Conservation (phyloP, 2,113 vertebrate species). For the Phrynosoma platyrhinos region DNA sequence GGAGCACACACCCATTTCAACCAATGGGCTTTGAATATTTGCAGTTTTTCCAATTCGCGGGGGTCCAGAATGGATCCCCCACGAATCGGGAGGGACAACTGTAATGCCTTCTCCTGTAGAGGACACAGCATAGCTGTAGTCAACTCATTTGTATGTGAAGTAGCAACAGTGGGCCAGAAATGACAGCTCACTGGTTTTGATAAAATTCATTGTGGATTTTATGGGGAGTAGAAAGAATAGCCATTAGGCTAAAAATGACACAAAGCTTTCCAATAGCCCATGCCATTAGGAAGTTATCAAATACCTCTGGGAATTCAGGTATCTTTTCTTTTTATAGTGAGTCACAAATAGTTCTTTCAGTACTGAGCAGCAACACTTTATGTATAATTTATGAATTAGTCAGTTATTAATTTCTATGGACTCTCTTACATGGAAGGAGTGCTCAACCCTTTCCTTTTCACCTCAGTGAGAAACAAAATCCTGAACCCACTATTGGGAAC, state of each 20-base stretch:
- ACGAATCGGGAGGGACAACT: no score
- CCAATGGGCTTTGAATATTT: no score
- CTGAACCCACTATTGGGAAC: not conserved
- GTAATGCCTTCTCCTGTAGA: not conserved
- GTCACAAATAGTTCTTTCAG: not conserved
- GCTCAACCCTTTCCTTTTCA: not conserved
- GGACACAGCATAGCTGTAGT: slow-evolving; percentile 35
- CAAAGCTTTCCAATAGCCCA: not conserved
- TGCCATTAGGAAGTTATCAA: not conserved
- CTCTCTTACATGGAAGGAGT: not conserved
- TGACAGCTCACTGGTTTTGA: slow-evolving; percentile 22
- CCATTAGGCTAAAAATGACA: not conserved
- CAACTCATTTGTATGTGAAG: not conserved
- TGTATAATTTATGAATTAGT: not conserved
- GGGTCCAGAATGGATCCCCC: no score
- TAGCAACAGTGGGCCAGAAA: not conserved
- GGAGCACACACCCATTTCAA: no score
- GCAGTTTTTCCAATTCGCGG: no score
- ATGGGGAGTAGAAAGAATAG: slow-evolving; percentile 48
- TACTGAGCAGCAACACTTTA: not conserved
- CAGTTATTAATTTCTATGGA: not conserved
- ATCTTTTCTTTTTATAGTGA: not conserved
- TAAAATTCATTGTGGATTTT: slow-evolving; percentile 50
- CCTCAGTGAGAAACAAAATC: not conserved
- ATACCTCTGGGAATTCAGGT: not conserved